Evolutionary conservation across 2,888 invertebrate genomes (phyloP), one percentile per base, ranked within the genome.

Genomic region (Chrysolina americana): DNA sequence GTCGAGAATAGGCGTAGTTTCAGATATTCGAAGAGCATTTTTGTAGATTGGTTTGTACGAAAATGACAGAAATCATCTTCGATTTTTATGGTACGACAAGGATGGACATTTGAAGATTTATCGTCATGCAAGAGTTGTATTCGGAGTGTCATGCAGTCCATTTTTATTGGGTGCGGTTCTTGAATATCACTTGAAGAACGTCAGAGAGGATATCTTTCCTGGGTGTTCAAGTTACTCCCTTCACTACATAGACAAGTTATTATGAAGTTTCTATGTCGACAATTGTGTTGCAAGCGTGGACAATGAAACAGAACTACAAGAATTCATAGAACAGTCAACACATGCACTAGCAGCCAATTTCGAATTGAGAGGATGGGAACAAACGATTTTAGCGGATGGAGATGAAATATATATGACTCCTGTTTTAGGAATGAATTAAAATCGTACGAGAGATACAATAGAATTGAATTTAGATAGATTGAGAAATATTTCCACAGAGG

Each of bases 121-220:
- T 71, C 65, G 19, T 19, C n/a, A n/a, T n/a, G n/a, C n/a, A 36
- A 47, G 71, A 23, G 76, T 76, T 15, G 74, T 74, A 13, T 76
- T 76, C 56, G 76, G 73, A 21, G 41, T 70, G 15, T 65, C 65
- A 56, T 68, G 69, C 44, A 73, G 73, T 65, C 73, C 70, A 17
- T 76, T 76, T 68, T 44, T 76, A 13, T 44, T 76, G 17, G 73
- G 70, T 17, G 76, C 70, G 47, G 68, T 72, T 6, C n/a, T 75
- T 62, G 71, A 66, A 10, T 53, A 75, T 53, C 71, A 75, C 56
- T 56, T 74, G 48, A 21, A 17, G 21, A 68, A 6, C 3, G 23
- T 36, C n/a, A 15, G 17, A 9, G 48, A 36, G 48, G 5, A 28
- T 5, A n/a, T 68, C 2, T 9, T 28, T 10, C 0, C n/a, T 36